A percentile compares a stretch with the other conserved stretches of the same genome.
These are phyloP conservation scores for Diprion similis DNA, from an alignment of 1,140 invertebrate genomes.

Conservation along the genomic window DNA sequence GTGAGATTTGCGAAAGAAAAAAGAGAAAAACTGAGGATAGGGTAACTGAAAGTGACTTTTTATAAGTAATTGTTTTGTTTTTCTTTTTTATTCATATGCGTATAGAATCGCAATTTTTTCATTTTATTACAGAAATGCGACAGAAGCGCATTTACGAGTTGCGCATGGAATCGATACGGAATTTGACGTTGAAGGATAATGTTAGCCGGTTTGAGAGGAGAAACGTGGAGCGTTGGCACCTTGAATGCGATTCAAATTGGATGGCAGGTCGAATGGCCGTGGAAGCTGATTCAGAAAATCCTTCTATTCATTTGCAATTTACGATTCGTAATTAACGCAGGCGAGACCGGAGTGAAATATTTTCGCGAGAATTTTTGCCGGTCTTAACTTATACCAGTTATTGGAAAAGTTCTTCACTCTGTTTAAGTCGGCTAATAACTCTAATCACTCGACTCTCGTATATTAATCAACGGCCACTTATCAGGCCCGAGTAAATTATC, in stretches of 20 bases:
- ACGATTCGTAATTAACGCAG: slow-evolving; percentile 7
- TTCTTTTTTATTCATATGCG: no score
- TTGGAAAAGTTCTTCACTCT: background rate
- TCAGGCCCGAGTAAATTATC: background rate
- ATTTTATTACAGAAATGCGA: no score
- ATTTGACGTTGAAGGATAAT: background rate
- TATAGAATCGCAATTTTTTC: no score
- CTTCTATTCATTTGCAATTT: slow-evolving; percentile 2
- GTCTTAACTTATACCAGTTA: background rate
- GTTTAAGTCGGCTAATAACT: slow-evolving; percentile 3
- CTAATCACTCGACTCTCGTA: background rate
- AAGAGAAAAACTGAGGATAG: no score
- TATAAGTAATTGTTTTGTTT: no score
- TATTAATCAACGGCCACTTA: slow-evolving; percentile 5
- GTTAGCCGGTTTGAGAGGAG: background rate
- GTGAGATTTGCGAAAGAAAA: no score
- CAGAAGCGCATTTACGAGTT: no score
- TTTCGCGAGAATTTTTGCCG: background rate
- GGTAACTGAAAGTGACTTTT: no score
- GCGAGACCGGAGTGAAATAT: background rate
- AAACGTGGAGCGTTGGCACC: no score
- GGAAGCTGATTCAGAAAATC: background rate
- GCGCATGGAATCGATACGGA: background rate
- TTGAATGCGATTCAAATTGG: background rate
- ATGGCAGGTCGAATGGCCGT: background rate